phyloP scores from a whole-genome alignment of 2,888 invertebrate species.

The Mesoligia furuncula region DNA sequence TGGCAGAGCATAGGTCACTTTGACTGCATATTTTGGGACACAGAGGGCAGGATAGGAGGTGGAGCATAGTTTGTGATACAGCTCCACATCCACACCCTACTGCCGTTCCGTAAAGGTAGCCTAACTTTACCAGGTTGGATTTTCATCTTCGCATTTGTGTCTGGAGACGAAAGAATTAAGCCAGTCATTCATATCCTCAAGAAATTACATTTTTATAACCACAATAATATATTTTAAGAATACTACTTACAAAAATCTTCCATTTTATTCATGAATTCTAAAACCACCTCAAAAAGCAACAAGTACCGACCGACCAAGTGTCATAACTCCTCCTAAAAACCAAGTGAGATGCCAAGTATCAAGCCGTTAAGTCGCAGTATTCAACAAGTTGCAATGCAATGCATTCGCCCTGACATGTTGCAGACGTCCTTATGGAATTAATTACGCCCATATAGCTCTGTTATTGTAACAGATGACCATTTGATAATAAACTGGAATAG shows the following conservation, averaged over 20 bases:
- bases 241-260: not conserved
- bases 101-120: no score
- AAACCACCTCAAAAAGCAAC: slow-evolving; percentile 25
- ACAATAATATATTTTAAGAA: not conserved
- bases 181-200: not conserved
- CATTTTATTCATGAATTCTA: not conserved
- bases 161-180: not conserved
- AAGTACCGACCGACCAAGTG: slow-evolving; percentile 11
- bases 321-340: slow-evolving; percentile 24
- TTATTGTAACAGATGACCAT: slow-evolving; percentile 60
- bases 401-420: slow-evolving; percentile 75
- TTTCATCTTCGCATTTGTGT: no score
- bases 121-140: no score
- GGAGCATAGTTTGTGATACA: no score
- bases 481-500: slow-evolving; percentile 20
- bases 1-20: no score
- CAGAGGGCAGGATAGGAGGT: no score
- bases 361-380: slow-evolving; percentile 59
- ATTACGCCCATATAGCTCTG: slow-evolving; percentile 69
- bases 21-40: no score
- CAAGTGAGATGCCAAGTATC: slow-evolving; percentile 66
- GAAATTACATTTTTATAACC: not conserved
- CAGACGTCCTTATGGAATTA: slow-evolving; percentile 77
- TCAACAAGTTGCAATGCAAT: slow-evolving; percentile 71
- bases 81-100: no score